Conservation (phyloP, 1,140 invertebrate genomes). For the Drosophila malerkotliana region DNA sequence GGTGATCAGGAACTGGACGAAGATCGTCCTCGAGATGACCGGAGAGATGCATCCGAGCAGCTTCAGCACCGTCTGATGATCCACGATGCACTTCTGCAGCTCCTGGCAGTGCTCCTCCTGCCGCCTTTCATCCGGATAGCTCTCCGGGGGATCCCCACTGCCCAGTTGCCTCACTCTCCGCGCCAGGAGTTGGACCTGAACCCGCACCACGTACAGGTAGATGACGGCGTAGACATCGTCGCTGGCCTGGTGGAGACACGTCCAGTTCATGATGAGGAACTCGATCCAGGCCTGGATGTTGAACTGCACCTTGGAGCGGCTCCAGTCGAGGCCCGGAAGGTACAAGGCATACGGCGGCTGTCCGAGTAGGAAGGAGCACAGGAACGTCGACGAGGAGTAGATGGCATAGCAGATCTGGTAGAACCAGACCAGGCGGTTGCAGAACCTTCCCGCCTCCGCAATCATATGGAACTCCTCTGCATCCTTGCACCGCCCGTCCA, state of each 20-base stretch:
- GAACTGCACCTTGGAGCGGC: slow-evolving; percentile 33
- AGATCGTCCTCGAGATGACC: slow-evolving; percentile 60
- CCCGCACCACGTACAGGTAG: slow-evolving; percentile 45
- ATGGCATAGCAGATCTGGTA: slow-evolving; percentile 48
- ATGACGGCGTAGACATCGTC: slow-evolving; percentile 62
- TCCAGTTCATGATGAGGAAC: slow-evolving; percentile 50
- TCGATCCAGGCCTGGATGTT: slow-evolving; percentile 44
- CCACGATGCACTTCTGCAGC: slow-evolving; percentile 45
- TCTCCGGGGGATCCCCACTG: background rate
- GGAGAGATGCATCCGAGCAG: slow-evolving; percentile 37
- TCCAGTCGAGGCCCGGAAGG: slow-evolving; percentile 48
- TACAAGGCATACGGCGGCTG: slow-evolving; percentile 60
- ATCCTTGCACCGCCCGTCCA: slow-evolving; percentile 39
- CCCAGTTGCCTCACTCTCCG: slow-evolving; percentile 27
- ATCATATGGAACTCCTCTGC: slow-evolving; percentile 24
- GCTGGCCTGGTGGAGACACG: slow-evolving; percentile 60
- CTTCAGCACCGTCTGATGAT: slow-evolving; percentile 55
- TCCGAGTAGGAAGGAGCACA: slow-evolving; percentile 36
- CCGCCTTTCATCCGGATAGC: background rate
- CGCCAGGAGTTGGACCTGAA: slow-evolving; percentile 45
- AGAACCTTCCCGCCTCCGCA: slow-evolving; percentile 15
- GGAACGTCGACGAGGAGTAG: slow-evolving; percentile 51
- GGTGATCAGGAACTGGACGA: slow-evolving; percentile 63
- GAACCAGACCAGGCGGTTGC: slow-evolving; percentile 50
- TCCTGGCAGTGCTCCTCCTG: slow-evolving; percentile 45